Evolutionary conservation across 2,888 invertebrate genomes (phyloP).

Genomic region (Catocala nupta): DNA sequence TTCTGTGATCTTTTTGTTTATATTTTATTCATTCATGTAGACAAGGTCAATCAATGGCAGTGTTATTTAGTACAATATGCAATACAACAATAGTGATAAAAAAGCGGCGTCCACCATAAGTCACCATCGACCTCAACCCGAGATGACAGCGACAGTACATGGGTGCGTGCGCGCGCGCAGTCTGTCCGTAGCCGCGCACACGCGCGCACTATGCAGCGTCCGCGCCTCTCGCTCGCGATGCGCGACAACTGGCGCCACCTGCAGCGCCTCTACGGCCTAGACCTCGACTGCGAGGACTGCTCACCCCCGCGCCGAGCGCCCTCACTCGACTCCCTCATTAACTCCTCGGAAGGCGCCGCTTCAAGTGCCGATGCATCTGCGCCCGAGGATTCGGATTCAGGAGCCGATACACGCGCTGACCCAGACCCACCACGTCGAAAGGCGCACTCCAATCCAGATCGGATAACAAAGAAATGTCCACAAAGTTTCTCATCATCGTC

Average conservation of each 20-base stretch:
- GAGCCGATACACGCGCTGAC: conserved; percentile 88
- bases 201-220: conserved; percentile 86
- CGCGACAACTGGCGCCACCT: conserved; percentile 86
- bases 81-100: conserved; percentile 39
- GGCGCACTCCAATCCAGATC: conserved; percentile 59
- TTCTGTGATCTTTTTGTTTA: conserved; percentile 22
- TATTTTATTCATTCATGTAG: conserved; percentile 14
- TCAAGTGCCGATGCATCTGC: conserved; percentile 88
- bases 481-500: conserved; percentile 86
- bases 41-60: conserved; percentile 47
- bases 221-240: conserved; percentile 85
- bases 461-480: conserved; percentile 72
- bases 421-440: conserved; percentile 71
- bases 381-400: conserved; percentile 89
- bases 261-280: conserved; percentile 83
- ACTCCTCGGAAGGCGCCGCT: conserved; percentile 89
- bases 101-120: conserved; percentile 53
- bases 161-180: conserved; percentile 60
- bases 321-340: conserved; percentile 90
- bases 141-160: conserved; percentile 56
- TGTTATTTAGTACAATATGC: conserved; percentile 33
- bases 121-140: conserved; percentile 52
- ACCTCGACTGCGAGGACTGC: conserved; percentile 72
- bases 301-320: conserved; percentile 81
- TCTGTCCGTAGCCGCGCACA: conserved; percentile 74